These are phyloP conservation scores for Styela plicata DNA, from an alignment of 23 tunicate genomes.

Conservation along the genomic window DNA sequence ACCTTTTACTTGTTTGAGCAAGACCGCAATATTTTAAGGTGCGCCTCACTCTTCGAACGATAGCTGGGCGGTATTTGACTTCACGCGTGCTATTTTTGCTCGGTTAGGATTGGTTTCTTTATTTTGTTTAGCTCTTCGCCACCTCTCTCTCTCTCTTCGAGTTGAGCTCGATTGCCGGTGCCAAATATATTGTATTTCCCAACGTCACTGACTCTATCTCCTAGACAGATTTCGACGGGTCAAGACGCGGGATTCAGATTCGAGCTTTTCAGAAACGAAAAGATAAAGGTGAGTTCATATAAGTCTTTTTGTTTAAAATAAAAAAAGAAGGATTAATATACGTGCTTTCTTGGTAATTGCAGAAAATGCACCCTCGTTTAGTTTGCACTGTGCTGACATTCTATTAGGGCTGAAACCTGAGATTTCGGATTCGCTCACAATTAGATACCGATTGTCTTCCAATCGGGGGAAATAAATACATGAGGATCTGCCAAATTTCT, in stretches of 20 bases:
- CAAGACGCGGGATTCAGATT: neutral
- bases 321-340: no score
- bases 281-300: neutral
- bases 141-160: neutral
- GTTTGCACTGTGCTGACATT: no score
- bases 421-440: no score
- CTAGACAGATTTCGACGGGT: neutral
- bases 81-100: neutral
- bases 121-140: no score
- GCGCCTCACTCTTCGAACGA: neutral
- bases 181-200: neutral
- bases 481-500: no score
- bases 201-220: neutral
- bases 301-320: no score
- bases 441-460: no score
- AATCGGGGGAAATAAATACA: no score
- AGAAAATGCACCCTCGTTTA: no score
- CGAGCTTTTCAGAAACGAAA: neutral
- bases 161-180: neutral
- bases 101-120: neutral
- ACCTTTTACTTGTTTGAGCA: neutral
- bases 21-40: neutral
- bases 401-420: no score
- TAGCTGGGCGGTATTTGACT: neutral
- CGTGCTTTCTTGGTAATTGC: no score